Evolutionary conservation across 2,797 vertebrate species (phyloP), one percentile per base, ranked within the genome.

Genomic region (Falco peregrinus): DNA sequence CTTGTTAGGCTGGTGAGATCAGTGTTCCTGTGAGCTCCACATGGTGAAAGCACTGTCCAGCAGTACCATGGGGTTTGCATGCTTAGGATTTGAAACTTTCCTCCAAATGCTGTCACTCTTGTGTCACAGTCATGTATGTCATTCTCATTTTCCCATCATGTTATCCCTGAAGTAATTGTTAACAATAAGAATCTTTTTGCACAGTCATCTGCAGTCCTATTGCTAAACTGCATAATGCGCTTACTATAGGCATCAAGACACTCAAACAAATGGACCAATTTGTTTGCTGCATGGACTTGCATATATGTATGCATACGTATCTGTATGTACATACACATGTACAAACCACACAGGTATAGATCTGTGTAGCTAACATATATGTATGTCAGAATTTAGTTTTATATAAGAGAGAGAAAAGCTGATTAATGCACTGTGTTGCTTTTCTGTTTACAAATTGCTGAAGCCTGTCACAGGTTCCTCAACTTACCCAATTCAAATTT

Each of bases 101-200:
- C n/a, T 29, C 17, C 51, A 76, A 31, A 53, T 29, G 15, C 21
- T 53, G 37, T 59, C 60, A 65, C 16, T 48, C 50, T 48, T 60
- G 3, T 77, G 45, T 33, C 64, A 53, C 39, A 54, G 26, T 43
- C 35, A 9, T 7, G 33, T 41, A 67, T 77, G 59, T 43, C 86
- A 74, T 82, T 96, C 96, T 92, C 95, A 64, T 96, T 96, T 97
- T 86, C 67, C 89, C 48, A 79, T 77, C n/a, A 19, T 64, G 43
- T 91, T 87, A 78, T 73, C 75, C 12, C 6, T 84, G 16, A 69
- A 95, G 64, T 75, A 89, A 71, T 94, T 31, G 91, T 94, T 84
- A 97, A 91, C 79, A 79, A 83, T 65, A 89, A 54, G 65, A 89
- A 88, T 70, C 51, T 92, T 88, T 94, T 96, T 69, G 77, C 51